Conservation (phyloP, 2,113 vertebrate species). For the Cyrtonyx montezumae region DNA sequence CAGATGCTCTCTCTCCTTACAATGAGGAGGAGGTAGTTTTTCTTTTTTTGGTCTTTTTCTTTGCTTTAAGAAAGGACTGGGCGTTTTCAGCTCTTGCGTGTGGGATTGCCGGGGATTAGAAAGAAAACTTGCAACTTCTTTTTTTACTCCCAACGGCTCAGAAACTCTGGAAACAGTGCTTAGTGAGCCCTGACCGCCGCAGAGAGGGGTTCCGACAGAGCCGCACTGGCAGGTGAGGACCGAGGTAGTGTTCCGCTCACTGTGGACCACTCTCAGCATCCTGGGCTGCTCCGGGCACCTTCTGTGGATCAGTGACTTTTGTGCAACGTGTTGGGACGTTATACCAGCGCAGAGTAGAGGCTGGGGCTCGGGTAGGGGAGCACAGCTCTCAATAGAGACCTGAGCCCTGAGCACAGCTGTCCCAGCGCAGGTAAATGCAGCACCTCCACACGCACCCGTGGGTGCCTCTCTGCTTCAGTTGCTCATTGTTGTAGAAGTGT, state of each 20-base stretch:
- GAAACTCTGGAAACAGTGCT: not conserved
- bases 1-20: not conserved
- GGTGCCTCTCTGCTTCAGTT: not conserved
- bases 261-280: not conserved
- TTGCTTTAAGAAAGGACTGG: not conserved
- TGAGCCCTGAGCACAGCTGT: not conserved
- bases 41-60: not conserved
- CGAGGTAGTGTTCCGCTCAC: not conserved
- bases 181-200: not conserved
- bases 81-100: not conserved
- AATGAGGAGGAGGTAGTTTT: not conserved
- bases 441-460: not conserved
- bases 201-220: not conserved
- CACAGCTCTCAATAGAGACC: accelerated
- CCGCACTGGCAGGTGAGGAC: not conserved
- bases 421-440: not conserved
- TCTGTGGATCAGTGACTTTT: not conserved
- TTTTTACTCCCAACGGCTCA: not conserved
- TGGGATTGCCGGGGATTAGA: not conserved
- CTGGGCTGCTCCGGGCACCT: not conserved
- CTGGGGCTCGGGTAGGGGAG: not conserved
- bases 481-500: not conserved
- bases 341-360: accelerated
- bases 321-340: accelerated
- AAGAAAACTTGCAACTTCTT: not conserved